Evolutionary conservation across 2,113 vertebrate genomes (phyloP).

Genomic region (Mastomys coucha): DNA sequence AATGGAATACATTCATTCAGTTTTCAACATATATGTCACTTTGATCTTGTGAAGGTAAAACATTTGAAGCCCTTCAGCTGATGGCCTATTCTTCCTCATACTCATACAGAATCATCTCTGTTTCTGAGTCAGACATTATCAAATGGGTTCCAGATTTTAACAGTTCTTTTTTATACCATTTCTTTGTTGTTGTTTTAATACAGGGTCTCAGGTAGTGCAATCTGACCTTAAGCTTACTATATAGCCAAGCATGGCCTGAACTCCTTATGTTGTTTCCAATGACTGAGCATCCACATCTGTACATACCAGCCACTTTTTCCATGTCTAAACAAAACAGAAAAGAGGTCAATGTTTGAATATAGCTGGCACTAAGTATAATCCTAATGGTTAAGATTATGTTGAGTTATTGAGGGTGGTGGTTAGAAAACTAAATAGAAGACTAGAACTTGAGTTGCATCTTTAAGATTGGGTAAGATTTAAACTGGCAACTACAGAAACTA

Average conservation of each 20-base stretch:
- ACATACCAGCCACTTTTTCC: neutral
- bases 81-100: neutral
- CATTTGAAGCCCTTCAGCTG: neutral
- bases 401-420: neutral
- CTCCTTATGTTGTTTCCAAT: neutral
- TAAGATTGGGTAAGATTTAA: neutral
- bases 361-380: slow-evolving; percentile 5
- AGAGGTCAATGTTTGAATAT: neutral
- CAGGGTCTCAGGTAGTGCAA: neutral
- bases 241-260: neutral
- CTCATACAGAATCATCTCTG: neutral
- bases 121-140: neutral
- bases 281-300: neutral
- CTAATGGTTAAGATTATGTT: slow-evolving; percentile 13
- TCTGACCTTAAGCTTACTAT: neutral
- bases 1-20: slow-evolving; percentile 12
- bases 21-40: neutral
- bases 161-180: neutral
- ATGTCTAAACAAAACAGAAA: neutral
- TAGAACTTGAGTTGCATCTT: neutral
- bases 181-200: neutral
- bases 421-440: neutral
- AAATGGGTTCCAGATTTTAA: neutral
- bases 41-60: slow-evolving; percentile 23
- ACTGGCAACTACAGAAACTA: neutral